These are phyloP conservation scores for Aphis gossypii DNA, from an alignment of 1,140 invertebrate genomes.

Conservation along the genomic window DNA sequence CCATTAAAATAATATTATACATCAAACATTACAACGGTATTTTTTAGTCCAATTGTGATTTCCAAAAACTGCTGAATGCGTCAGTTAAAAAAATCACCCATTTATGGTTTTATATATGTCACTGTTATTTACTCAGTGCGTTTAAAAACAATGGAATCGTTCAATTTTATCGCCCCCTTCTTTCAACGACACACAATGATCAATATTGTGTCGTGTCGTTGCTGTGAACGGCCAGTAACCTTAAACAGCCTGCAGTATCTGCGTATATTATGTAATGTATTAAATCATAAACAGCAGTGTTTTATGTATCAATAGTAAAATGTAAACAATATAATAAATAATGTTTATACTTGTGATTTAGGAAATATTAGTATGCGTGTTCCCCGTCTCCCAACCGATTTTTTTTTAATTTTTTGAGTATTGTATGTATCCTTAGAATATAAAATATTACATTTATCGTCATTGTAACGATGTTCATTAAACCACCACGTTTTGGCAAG, in stretches of 20 bases:
- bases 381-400: not conserved
- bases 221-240: not conserved
- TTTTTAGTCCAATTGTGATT: not conserved
- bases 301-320: not conserved
- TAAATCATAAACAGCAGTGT: not conserved
- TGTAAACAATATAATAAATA: not conserved
- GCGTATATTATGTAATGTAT: not conserved
- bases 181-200: not conserved
- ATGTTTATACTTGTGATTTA: not conserved
- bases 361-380: not conserved
- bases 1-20: not conserved
- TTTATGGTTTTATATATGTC: not conserved
- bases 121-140: not conserved
- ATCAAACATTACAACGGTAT: not conserved
- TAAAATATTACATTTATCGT: not conserved
- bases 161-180: not conserved
- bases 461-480: not conserved
- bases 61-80: not conserved
- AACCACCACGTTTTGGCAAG: not conserved
- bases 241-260: not conserved
- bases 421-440: not conserved
- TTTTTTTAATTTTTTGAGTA: not conserved
- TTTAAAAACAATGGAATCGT: slow-evolving; percentile 49
- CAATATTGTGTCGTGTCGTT: slow-evolving; percentile 1
- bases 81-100: not conserved